These are phyloP conservation scores for Empis stercorea DNA, from an alignment of 2,888 invertebrate genomes.

Conservation along the genomic window DNA sequence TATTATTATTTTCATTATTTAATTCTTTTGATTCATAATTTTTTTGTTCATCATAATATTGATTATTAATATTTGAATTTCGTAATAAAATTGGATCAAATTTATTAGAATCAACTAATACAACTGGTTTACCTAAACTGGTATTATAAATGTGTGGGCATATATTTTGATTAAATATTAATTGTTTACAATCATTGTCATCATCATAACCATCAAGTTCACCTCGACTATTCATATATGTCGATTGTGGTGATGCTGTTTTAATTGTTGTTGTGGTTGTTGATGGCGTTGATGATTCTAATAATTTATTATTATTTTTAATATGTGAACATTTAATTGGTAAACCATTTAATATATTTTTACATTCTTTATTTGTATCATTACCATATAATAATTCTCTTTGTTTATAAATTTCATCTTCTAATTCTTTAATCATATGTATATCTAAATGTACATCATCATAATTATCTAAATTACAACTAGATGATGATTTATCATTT, in stretches of 20 bases:
- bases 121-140: slow-evolving; percentile 7
- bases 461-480: neutral
- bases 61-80: neutral
- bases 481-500: neutral
- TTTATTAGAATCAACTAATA: slow-evolving; percentile 9
- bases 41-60: neutral
- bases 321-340: neutral
- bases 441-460: slow-evolving; percentile 8
- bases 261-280: too few relatives aligned
- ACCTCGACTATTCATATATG: slow-evolving; percentile 1
- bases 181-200: neutral
- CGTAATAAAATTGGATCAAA: slow-evolving; percentile 10
- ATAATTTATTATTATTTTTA: neutral
- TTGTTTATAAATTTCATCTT: slow-evolving; percentile 14
- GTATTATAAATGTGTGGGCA: slow-evolving; percentile 9
- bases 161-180: slow-evolving; percentile 9
- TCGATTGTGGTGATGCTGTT: neutral
- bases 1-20: too few relatives aligned
- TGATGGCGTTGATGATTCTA: neutral
- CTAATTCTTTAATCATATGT: slow-evolving; percentile 11
- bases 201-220: slow-evolving; percentile 2
- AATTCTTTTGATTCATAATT: neutral
- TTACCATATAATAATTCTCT: slow-evolving; percentile 7
- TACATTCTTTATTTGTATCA: neutral
- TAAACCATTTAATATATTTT: neutral